These are phyloP conservation scores for Gryllus longicercus DNA, from an alignment of 2,888 invertebrate genomes.

Conservation along the genomic window DNA sequence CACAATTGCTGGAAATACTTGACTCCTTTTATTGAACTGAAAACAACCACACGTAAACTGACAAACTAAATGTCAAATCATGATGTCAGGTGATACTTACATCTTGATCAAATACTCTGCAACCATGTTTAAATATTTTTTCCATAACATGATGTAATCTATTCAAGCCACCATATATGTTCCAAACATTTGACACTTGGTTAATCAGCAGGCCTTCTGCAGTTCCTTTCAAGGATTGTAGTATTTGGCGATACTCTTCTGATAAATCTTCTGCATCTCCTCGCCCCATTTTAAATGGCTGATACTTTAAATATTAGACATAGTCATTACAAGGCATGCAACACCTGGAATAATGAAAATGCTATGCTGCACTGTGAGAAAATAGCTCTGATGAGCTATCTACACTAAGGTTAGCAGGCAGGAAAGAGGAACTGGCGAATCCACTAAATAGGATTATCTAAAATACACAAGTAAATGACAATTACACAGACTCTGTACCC, in stretches of 20 bases:
- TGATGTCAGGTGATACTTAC: conserved; percentile 26
- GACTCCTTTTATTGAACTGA: too few species aligned
- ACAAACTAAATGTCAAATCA: too few species aligned
- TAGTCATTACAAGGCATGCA: not conserved
- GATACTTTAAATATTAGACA: not conserved
- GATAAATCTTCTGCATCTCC: conserved; percentile 22
- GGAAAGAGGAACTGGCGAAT: not conserved
- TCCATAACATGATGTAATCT: conserved; percentile 54
- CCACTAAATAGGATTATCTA: not conserved
- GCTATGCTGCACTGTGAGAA: conserved; percentile 7
- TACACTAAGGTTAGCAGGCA: not conserved
- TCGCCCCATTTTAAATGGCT: conserved; percentile 6
- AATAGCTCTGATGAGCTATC: not conserved
- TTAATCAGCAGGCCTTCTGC: conserved; percentile 57
- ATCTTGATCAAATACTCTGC: conserved; percentile 46
- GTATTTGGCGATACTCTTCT: conserved; percentile 43
- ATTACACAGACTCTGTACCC: not conserved
- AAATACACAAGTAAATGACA: not conserved
- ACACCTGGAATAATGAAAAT: conserved; percentile 17
- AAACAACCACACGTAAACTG: too few species aligned
- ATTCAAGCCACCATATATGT: conserved; percentile 57
- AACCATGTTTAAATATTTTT: conserved; percentile 58
- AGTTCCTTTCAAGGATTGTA: conserved; percentile 54
- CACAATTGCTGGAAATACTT: too few species aligned
- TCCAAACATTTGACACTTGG: conserved; percentile 58